phyloP scores from a whole-genome alignment of 1,140 invertebrate genomes.

The Maconellicoccus hirsutus region DNA sequence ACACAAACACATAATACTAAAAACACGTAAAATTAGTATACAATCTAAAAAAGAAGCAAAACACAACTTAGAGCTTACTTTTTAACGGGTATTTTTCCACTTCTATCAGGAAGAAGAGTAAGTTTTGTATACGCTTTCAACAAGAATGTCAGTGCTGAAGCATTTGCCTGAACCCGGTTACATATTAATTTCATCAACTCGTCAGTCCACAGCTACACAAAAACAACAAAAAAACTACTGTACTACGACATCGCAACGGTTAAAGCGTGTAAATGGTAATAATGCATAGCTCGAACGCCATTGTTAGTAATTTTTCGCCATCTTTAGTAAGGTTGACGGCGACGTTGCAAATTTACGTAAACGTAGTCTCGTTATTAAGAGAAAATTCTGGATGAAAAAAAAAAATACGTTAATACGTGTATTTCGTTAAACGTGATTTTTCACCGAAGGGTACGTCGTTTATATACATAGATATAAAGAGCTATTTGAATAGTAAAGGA shows the following conservation, averaged over 20 bases:
- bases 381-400: too few relatives aligned
- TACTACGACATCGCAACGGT: background rate
- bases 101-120: conserved; percentile 14
- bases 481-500: too few relatives aligned
- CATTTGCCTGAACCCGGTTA: conserved; percentile 20
- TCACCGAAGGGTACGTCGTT: too few relatives aligned
- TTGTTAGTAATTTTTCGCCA: background rate
- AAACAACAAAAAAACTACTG: conserved; percentile 15
- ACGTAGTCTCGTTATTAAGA: too few relatives aligned
- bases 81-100: conserved; percentile 16
- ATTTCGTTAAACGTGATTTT: too few relatives aligned
- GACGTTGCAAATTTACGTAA: too few relatives aligned
- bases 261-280: background rate
- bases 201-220: conserved; percentile 21
- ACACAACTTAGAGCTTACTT: conserved; percentile 13
- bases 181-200: conserved; percentile 22
- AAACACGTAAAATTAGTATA: too few relatives aligned
- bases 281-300: background rate
- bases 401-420: too few relatives aligned
- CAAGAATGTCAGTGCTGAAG: conserved; percentile 22
- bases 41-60: background rate
- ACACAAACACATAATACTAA: too few relatives aligned
- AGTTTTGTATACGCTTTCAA: conserved; percentile 21
- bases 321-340: too few relatives aligned
- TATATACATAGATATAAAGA: too few relatives aligned